These are phyloP conservation scores for Dendrocincla tyrannina DNA, from an alignment of 2,797 vertebrate genomes.

Conservation along the genomic window DNA sequence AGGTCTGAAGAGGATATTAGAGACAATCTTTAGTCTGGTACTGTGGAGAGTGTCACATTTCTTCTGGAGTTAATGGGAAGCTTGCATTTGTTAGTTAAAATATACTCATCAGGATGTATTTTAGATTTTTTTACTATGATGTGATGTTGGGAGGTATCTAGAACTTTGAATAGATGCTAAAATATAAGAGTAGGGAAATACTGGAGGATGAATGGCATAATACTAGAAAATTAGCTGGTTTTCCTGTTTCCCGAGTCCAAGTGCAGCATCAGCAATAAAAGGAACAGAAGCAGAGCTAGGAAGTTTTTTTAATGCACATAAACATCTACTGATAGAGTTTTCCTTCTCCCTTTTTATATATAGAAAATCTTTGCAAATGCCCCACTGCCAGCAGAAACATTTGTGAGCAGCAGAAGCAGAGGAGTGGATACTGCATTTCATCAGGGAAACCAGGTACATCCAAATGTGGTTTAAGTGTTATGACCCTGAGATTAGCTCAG, in stretches of 20 bases:
- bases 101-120: background rate
- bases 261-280: background rate
- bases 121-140: background rate
- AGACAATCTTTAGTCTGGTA: background rate
- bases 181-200: background rate
- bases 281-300: background rate
- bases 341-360: background rate
- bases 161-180: background rate
- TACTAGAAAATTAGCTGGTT: background rate
- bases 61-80: background rate
- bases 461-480: background rate
- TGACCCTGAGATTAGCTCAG: background rate
- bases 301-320: background rate
- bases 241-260: background rate
- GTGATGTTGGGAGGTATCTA: background rate
- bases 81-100: background rate
- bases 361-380: slow-evolving; percentile 31
- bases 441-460: slow-evolving; percentile 30
- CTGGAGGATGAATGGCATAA: background rate
- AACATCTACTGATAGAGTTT: background rate
- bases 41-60: background rate
- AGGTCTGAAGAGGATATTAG: background rate
- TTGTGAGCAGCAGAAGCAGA: slow-evolving; percentile 48
- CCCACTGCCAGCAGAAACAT: background rate
- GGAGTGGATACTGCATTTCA: background rate